Evolutionary conservation across 2,797 vertebrate genomes (phyloP).

Genomic region (Sardinella longiceps): DNA sequence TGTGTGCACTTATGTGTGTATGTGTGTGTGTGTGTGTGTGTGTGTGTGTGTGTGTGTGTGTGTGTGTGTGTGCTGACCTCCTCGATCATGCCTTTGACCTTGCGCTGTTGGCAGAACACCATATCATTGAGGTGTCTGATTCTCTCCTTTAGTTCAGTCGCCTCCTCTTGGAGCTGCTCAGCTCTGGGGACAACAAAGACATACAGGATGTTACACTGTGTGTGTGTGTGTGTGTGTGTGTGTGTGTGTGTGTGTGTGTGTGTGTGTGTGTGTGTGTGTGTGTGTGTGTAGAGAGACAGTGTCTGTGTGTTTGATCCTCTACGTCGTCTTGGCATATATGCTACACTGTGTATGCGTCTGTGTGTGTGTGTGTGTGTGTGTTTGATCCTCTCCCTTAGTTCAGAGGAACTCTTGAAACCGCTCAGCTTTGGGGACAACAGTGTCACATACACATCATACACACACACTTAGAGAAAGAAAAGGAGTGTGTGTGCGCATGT

Average conservation of each 20-base stretch:
- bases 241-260: not conserved
- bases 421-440: too few species aligned
- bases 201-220: too few species aligned
- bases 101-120: slow-evolving; percentile 98
- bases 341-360: not conserved
- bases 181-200: slow-evolving; percentile 72
- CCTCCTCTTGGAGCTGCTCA: slow-evolving; percentile 81
- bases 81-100: slow-evolving; percentile 97
- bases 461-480: too few species aligned
- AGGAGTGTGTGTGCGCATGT: too few species aligned
- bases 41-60: not conserved
- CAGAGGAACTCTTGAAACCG: too few species aligned
- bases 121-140: slow-evolving; percentile 97
- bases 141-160: slow-evolving; percentile 84
- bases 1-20: not conserved
- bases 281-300: too few species aligned
- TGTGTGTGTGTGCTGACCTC: slow-evolving; percentile 79
- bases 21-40: not conserved
- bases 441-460: too few species aligned
- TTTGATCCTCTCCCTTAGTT: not conserved
- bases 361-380: not conserved
- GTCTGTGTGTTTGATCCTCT: not conserved
- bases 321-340: too few species aligned
- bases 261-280: not conserved
- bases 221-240: not conserved